Evolutionary conservation across 2,113 vertebrate genomes (phyloP), one percentile per base, ranked within the genome.

Genomic region (Harpagus bidentatus): DNA sequence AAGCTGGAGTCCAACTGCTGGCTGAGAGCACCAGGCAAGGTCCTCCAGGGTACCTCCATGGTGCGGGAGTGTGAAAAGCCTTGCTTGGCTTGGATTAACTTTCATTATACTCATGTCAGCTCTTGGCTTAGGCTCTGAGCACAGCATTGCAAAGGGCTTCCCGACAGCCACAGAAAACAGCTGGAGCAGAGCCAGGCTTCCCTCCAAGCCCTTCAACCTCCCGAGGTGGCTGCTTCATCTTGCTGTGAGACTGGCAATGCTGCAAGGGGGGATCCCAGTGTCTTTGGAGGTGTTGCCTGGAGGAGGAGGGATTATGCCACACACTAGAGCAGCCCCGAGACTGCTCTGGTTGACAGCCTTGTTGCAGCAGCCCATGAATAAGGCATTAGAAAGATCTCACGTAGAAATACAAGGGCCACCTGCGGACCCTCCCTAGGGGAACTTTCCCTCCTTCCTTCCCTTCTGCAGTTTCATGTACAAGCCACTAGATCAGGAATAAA

Each of bases 271-370:
- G 36, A 40, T 34, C n/a, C 45, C 23, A 10, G 47, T 0, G 1
- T 34, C 65, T 78, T 40, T 31, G 58, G n/a, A 88, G 48, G 25
- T 31, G 48, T 12, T 52, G n/a, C 16, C 88, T 85, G 70, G 21
- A 85, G 47, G 13, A 82, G 52, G 10, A 90, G 15, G 47, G 38
- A 25, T 82, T 59, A 12, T 18, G 73, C 31, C 31, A 56, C 12
- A 42, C 65, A 9, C 2, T 32, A 28, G 43, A 69, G 31, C 23
- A 86, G 31, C 7, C 43, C 34, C 0, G 0, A 66, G 50, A 55
- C 10, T 85, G 23, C 53, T 77, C 15, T 82, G 42, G 9, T 73
- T 69, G 48, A 21, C 13, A 13, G 5, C 47, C 9, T 82, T 32
- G 21, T 34, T 79, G 45, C 56, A 58, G 52, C 63, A 86, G 20